Base-by-base conservation (phyloP, 2,888 invertebrate genomes). In the Trichogramma evanescens region DNA sequence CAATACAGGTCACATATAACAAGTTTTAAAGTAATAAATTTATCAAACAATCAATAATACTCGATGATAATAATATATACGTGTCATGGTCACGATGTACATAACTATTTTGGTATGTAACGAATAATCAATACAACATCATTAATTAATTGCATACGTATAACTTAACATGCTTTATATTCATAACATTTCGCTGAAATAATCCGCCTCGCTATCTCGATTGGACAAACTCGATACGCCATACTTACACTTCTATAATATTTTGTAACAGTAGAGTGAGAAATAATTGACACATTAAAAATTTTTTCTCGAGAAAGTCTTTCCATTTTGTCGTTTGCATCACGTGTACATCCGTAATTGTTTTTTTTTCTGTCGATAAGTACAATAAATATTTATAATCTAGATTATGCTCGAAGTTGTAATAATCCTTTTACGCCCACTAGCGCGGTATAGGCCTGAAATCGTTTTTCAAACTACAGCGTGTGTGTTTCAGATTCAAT, bases 201-300 rank as follows among this genome's bases (percentile, higher is more conserved):
- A 49, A 57, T 56, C 45, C 44, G 43, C 54, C 58, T 63, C 56
- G 41, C 56, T 61, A 43, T 61, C 42, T 60, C 56, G 56, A 53
- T 59, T 59, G 57, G 55, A 62, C 58, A 62, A 48, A 48, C 48
- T 13, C n/a, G 10, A 10, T 13, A 10, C n/a, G n/a, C 10, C 48
- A 48, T 7, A 48, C 48, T 6, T 5, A 48, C 53, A 61, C 58
- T 59, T 10, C 46, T 10, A 46, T 46, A 46, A 46, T 46, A 46
- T 10, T 10, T 46, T 46, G 46, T 39, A 9, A 9, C 13, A n/a
- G n/a, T 50, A 38, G 9, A 38, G 26, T 9, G 10, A 13, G 57
- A 62, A 58, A 62, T 64, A 64, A 64, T 64, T 64, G 64, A 64
- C 64, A 62, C 60, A 62, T 64, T 62, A 58, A 64, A 64, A 58